Conservation (phyloP, 2,113 vertebrate genomes). For the Indri indri region DNA sequence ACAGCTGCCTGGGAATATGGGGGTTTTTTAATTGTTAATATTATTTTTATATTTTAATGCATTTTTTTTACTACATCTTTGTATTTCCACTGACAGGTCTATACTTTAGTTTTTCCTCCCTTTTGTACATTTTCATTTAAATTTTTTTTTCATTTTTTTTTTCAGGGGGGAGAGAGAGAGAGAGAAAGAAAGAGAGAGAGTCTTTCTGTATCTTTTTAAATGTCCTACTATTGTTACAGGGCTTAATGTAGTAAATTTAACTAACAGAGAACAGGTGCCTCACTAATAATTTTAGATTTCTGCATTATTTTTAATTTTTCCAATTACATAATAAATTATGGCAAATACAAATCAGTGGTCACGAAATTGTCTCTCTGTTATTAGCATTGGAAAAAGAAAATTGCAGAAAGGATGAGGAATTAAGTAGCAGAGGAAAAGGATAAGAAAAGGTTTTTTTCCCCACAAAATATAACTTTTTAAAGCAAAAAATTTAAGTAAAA, state of each 20-base stretch:
- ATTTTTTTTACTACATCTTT: not conserved
- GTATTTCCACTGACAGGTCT: not conserved
- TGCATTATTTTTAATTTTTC: not conserved
- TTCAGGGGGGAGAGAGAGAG: too few species aligned
- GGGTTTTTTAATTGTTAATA: not conserved
- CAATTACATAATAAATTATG: not conserved
- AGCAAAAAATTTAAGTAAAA: not conserved
- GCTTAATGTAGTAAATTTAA: not conserved
- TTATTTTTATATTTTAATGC: not conserved
- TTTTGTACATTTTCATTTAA: not conserved
- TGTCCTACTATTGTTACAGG: not conserved
- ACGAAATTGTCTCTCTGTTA: not conserved
- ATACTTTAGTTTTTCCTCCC: not conserved
- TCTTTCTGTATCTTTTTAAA: not conserved
- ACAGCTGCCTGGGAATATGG: not conserved
- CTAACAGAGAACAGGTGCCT: not conserved
- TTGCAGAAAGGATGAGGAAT: not conserved
- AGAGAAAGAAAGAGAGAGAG: too few species aligned
- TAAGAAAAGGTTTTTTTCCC: not conserved
- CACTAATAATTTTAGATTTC: not conserved
- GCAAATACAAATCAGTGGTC: not conserved
- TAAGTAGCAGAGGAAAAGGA: not conserved
- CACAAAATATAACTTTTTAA: not conserved
- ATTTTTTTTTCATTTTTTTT: too few species aligned
- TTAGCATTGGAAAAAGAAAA: not conserved